Conservation (phyloP, 2,113 vertebrate genomes). For the Microtus pennsylvanicus region DNA sequence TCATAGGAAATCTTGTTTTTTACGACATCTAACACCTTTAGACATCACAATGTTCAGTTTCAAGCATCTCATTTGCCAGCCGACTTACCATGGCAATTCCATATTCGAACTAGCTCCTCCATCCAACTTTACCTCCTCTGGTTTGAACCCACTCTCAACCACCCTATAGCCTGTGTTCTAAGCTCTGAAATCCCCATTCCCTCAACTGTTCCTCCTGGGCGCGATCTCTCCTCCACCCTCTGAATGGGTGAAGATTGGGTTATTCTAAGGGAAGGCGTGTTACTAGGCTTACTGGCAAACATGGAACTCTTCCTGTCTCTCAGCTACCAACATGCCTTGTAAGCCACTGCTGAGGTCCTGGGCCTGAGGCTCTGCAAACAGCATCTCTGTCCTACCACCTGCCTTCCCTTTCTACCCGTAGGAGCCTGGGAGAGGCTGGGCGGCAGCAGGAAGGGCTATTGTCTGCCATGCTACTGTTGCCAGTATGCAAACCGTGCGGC, state of each 20-base stretch:
- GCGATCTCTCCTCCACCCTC: background rate
- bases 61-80: background rate
- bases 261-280: background rate
- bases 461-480: background rate
- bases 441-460: background rate
- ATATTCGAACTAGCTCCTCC: background rate
- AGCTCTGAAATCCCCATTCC: background rate
- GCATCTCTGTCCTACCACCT: background rate
- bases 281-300: background rate
- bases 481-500: fast-evolving
- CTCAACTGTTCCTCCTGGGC: background rate
- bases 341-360: background rate
- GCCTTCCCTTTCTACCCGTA: background rate
- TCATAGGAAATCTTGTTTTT: background rate
- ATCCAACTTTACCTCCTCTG: background rate
- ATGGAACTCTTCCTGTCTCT: background rate
- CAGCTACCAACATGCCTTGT: background rate
- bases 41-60: background rate
- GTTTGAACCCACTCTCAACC: background rate
- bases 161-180: background rate
- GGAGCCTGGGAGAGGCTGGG: background rate
- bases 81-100: background rate
- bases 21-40: background rate
- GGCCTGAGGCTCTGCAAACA: background rate
- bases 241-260: background rate